Percentiles rank a stretch among this genome's conserved stretches.
These are phyloP conservation scores for Mungos mungo DNA, from an alignment of 2,113 vertebrate species.

Conservation along the genomic window DNA sequence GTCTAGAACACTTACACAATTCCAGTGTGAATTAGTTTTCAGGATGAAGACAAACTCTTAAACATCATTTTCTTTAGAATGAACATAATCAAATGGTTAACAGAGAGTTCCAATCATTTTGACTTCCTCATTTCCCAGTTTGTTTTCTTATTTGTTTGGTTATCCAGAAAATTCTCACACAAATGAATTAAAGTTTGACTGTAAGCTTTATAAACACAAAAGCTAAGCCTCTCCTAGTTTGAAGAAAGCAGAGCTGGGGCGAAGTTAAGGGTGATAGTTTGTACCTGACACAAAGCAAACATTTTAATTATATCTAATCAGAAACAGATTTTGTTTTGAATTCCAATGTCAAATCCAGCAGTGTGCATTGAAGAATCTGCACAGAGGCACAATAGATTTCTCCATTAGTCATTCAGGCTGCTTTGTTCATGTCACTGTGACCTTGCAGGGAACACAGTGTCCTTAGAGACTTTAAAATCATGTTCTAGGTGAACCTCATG, in stretches of 20 bases:
- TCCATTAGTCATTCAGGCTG: conserved; percentile 78
- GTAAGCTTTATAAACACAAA: conserved; percentile 58
- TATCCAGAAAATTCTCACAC: conserved; percentile 16
- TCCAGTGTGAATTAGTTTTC: background rate
- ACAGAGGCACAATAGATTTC: conserved; percentile 67
- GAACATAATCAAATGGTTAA: background rate
- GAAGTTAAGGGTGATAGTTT: conserved; percentile 76
- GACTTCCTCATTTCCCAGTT: conserved; percentile 39
- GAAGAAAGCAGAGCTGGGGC: conserved; percentile 80
- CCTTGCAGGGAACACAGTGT: conserved; percentile 82
- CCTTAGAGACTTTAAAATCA: conserved; percentile 67
- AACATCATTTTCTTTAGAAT: conserved; percentile 10
- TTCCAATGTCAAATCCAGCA: conserved; percentile 82
- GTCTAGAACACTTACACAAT: background rate
- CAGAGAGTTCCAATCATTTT: background rate
- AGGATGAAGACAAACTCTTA: background rate
- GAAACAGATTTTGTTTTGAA: conserved; percentile 84
- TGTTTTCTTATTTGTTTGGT: conserved; percentile 49
- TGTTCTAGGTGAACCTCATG: conserved; percentile 69
- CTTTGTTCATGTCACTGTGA: conserved; percentile 83
- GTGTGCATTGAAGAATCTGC: conserved; percentile 66
- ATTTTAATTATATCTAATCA: conserved; percentile 84
- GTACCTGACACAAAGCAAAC: conserved; percentile 81
- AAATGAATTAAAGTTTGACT: conserved; percentile 40
- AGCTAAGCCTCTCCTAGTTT: conserved; percentile 63